A percentile compares a stretch with the other conserved stretches of the same genome.
Evolutionary conservation across 35 echinoderm and acorn worm species (phyloP).

Genomic region (Lytechinus pictus): DNA sequence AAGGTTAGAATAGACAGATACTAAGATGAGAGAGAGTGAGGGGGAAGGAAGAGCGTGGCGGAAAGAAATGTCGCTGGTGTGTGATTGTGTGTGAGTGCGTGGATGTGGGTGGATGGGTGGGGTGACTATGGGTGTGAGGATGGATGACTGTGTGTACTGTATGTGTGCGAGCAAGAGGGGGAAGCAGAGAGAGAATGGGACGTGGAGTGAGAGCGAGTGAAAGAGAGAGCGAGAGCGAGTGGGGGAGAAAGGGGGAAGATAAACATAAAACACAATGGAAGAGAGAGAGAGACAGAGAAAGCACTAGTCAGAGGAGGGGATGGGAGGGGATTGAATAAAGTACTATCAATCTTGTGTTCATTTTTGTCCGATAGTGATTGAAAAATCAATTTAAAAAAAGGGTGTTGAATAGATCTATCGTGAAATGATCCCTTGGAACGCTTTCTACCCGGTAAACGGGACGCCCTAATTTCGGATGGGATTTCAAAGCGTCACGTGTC

Average conservation of each 20-base stretch:
- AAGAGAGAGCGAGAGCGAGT: not conserved
- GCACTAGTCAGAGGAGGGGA: not conserved
- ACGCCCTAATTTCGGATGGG: not conserved
- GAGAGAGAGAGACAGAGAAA: not conserved
- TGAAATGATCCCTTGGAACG: not conserved
- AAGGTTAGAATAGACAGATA: no score
- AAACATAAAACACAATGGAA: no score
- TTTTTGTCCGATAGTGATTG: not conserved
- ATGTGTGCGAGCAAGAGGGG: not conserved
- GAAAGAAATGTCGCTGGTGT: no score
- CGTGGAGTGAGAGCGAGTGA: not conserved
- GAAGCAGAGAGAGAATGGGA: not conserved
- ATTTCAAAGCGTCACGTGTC: not conserved
- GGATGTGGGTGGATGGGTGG: no score
- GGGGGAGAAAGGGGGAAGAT: not conserved
- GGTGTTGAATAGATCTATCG: slow-evolving; percentile 3
- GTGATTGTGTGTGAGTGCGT: no score
- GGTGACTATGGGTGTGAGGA: no score
- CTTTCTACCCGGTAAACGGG: not conserved
- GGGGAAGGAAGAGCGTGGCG: no score
- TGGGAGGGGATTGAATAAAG: not conserved
- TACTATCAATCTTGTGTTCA: not conserved
- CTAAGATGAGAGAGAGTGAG: no score
- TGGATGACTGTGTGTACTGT: not conserved
- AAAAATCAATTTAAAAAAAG: not conserved